Percentiles rank a stretch among this genome's conserved stretches.
phyloP scores from a whole-genome alignment of 2,797 vertebrate species.

The Serranus cabrilla region DNA sequence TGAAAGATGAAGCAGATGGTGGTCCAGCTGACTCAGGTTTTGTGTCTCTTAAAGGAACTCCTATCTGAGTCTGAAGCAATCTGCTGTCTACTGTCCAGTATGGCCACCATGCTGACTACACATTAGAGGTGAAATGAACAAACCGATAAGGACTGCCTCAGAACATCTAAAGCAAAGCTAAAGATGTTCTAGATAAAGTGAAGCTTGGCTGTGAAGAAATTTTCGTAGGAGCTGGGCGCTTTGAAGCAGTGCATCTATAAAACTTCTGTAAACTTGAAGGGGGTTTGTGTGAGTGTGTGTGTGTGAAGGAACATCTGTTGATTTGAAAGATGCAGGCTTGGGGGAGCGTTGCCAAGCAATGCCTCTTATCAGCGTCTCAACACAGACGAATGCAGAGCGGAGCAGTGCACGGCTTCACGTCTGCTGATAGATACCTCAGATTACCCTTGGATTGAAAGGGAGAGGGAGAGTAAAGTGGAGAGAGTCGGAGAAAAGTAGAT shows the following conservation, averaged over 20 bases:
- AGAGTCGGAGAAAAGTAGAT: conserved; percentile 27
- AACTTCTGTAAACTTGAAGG: conserved; percentile 74
- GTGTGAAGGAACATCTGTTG: conserved; percentile 79
- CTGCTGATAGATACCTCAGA: conserved; percentile 76
- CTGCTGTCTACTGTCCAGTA: conserved; percentile 36
- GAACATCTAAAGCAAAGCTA: conserved; percentile 60
- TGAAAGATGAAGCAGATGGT: conserved; percentile 45
- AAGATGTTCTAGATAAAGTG: conserved; percentile 66
- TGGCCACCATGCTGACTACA: conserved; percentile 33
- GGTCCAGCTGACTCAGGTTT: conserved; percentile 36
- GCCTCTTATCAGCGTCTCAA: conserved; percentile 77
- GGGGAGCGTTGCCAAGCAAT: conserved; percentile 76
- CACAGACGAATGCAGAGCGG: conserved; percentile 68
- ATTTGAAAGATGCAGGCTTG: conserved; percentile 78
- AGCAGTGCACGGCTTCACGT: conserved; percentile 66
- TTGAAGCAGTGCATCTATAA: conserved; percentile 70
- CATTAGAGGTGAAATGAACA: conserved; percentile 58
- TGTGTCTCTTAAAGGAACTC: conserved; percentile 29
- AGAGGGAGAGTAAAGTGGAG: conserved; percentile 17
- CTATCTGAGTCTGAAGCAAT: conserved; percentile 50
- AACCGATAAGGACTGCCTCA: conserved; percentile 55
- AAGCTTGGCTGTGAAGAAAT: conserved; percentile 55
- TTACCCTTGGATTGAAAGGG: conserved; percentile 64
- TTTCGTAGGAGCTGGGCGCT: conserved; percentile 45
- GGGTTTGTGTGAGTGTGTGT: conserved; percentile 36